phyloP scores from a whole-genome alignment of 1,140 invertebrate genomes.

The Pseudomyrmex concolor region DNA sequence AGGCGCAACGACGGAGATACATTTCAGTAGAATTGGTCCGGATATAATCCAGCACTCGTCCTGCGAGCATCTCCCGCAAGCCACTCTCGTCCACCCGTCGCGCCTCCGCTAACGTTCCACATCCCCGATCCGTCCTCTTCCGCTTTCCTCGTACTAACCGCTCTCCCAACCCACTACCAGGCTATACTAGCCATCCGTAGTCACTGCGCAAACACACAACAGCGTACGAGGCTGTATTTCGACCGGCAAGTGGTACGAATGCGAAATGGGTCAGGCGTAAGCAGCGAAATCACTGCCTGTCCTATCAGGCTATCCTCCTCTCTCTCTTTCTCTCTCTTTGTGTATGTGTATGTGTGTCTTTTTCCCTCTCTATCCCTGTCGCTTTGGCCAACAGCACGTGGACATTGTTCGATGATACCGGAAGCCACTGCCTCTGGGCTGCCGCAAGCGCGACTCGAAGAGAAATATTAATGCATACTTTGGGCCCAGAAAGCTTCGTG shows the following conservation, averaged over 20 bases:
- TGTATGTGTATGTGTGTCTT: background rate
- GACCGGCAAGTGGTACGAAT: constrained; percentile 68
- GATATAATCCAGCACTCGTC: constrained; percentile 65
- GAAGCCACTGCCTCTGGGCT: constrained; percentile 47
- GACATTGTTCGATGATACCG: constrained; percentile 52
- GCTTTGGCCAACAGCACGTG: constrained; percentile 20
- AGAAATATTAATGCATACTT: constrained; percentile 60
- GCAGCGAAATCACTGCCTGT: constrained; percentile 66
- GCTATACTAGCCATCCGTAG: constrained; percentile 54
- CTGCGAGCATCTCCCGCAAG: constrained; percentile 38
- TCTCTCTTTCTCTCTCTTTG: background rate
- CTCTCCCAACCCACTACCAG: constrained; percentile 14
- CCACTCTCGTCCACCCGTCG: constrained; percentile 11
- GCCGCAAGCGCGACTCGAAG: constrained; percentile 15
- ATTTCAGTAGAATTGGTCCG: constrained; percentile 66
- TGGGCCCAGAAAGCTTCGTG: constrained; percentile 50
- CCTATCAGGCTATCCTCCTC: constrained; percentile 15
- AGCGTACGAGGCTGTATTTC: constrained; percentile 50
- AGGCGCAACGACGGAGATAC: constrained; percentile 53
- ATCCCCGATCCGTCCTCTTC: constrained; percentile 46
- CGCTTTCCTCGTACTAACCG: constrained; percentile 38
- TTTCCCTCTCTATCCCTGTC: background rate
- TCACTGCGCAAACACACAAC: constrained; percentile 56
- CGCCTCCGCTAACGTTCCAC: constrained; percentile 32
- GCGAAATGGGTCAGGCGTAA: constrained; percentile 75